Evolutionary conservation across 2,113 vertebrate species (phyloP).

Genomic region (Percopsis transmontana): DNA sequence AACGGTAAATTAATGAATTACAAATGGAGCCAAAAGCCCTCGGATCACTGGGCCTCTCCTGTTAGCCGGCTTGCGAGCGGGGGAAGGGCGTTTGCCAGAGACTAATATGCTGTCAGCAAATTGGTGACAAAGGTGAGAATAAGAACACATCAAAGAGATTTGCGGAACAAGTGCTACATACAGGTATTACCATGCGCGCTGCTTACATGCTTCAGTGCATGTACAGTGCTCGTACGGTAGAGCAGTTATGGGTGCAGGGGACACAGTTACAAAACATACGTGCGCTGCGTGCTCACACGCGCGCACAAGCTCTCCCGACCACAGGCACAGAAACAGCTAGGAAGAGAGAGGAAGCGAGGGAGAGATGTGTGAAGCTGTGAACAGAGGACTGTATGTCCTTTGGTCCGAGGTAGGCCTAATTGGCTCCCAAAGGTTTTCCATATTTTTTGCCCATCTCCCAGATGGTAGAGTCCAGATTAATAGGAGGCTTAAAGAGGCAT

Average conservation of each 20-base stretch:
- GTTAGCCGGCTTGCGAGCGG: conserved; percentile 15
- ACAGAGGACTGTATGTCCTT: conserved; percentile 31
- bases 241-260: neutral
- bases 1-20: conserved; percentile 73
- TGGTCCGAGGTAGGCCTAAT: conserved; percentile 60
- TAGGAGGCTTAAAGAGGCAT: conserved; percentile 12
- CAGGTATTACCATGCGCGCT: neutral
- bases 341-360: neutral
- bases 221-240: neutral
- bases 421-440: conserved; percentile 58
- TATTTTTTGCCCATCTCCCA: conserved; percentile 25
- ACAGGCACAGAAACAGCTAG: neutral
- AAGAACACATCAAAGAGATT: conserved; percentile 17
- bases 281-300: no score
- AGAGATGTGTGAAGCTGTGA: conserved; percentile 1
- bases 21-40: conserved; percentile 52
- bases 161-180: neutral
- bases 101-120: conserved; percentile 32
- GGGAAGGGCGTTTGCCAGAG: conserved; percentile 3
- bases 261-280: neutral
- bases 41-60: conserved; percentile 58
- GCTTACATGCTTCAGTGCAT: neutral
- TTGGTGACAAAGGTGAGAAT: conserved; percentile 45
- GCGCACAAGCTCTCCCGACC: neutral
- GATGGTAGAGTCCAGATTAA: neutral